phyloP scores from a whole-genome alignment of 2,888 invertebrate genomes.

The Spisula subtruncata region DNA sequence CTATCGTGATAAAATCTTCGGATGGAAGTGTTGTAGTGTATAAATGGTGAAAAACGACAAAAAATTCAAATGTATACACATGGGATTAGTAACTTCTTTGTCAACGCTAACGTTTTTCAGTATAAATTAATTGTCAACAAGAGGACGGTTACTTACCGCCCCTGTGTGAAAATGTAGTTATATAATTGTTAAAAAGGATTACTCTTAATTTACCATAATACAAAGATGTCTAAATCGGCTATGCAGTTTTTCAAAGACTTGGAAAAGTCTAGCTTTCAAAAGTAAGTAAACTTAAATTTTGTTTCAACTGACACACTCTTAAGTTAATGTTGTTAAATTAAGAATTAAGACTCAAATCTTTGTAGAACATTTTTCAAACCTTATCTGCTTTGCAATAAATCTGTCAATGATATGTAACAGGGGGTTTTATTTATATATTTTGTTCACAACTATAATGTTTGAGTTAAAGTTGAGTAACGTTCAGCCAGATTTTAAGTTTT shows the following conservation, averaged over 20 bases:
- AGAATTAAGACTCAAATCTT: neutral
- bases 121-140: neutral
- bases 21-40: conserved; percentile 40
- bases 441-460: no score
- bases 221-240: conserved; percentile 30
- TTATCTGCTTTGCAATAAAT: neutral
- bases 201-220: neutral
- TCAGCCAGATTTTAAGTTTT: no score
- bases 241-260: conserved; percentile 56
- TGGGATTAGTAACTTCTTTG: conserved; percentile 40
- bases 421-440: no score
- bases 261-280: conserved; percentile 42
- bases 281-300: conserved; percentile 26
- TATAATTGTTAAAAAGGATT: conserved; percentile 20
- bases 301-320: neutral
- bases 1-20: conserved; percentile 37
- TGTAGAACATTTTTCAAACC: neutral
- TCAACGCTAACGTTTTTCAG: conserved; percentile 30
- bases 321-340: neutral
- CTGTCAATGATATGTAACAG: no score
- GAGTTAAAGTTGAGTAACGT: no score
- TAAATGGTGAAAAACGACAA: conserved; percentile 37
- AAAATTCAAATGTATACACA: conserved; percentile 41
- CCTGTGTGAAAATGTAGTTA: neutral
- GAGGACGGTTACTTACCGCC: neutral